phyloP scores from a whole-genome alignment of 2,797 vertebrate species.

The Aplochiton taeniatus region DNA sequence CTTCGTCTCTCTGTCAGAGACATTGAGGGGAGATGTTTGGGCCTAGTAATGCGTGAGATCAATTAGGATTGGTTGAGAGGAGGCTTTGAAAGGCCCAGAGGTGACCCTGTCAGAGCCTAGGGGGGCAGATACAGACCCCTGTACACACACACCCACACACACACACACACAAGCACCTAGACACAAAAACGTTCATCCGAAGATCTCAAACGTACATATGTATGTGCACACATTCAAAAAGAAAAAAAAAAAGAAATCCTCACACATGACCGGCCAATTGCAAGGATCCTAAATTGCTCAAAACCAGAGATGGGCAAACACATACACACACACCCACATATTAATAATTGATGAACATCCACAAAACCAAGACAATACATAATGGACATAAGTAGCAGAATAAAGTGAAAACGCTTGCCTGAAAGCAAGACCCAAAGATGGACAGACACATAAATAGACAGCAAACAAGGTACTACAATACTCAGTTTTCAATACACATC shows the following conservation, averaged over 20 bases:
- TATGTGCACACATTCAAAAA: constrained; percentile 1
- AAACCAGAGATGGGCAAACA: too few relatives aligned
- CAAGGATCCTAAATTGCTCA: too few relatives aligned
- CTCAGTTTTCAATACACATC: too few relatives aligned
- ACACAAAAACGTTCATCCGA: background rate
- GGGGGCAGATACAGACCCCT: constrained; percentile 6
- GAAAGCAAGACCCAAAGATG: too few relatives aligned
- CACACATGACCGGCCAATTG: too few relatives aligned
- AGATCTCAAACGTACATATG: background rate
- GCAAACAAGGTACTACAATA: too few relatives aligned
- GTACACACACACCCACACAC: background rate
- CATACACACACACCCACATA: too few relatives aligned
- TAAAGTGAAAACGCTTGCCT: too few relatives aligned
- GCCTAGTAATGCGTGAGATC: constrained; percentile 88
- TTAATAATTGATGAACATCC: too few relatives aligned
- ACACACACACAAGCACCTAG: constrained; percentile 7
- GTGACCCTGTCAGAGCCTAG: constrained; percentile 73
- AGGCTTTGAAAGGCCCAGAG: constrained; percentile 83
- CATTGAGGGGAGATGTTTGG: constrained; percentile 76
- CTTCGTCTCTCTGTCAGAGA: constrained; percentile 47
- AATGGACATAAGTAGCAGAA: too few relatives aligned
- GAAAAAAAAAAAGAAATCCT: constrained; percentile 15
- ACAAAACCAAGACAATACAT: too few relatives aligned
- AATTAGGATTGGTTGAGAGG: constrained; percentile 87
- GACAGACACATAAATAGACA: too few relatives aligned